Conservation (phyloP, 2,888 invertebrate genomes). For the Phaonia tiefii region DNA sequence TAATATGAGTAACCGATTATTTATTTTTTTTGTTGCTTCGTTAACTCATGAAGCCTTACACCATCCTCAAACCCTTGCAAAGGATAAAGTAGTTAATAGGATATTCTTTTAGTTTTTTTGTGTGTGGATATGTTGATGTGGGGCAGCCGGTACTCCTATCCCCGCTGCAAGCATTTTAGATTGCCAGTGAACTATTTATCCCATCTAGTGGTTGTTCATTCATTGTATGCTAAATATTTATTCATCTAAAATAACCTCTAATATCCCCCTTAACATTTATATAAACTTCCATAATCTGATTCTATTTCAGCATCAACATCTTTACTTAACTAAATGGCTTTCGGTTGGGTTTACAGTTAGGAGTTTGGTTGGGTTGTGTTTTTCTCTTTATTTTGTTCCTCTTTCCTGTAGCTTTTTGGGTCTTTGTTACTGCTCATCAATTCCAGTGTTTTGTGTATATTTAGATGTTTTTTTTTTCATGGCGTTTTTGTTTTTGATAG, state of each 20-base stretch:
- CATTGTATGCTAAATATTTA: slow-evolving; percentile 29
- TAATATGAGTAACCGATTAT: too few relatives aligned
- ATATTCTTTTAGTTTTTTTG: neutral
- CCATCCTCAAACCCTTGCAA: slow-evolving; percentile 1
- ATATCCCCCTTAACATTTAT: slow-evolving; percentile 57
- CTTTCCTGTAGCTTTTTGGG: slow-evolving; percentile 3
- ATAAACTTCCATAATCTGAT: slow-evolving; percentile 56
- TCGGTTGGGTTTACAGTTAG: slow-evolving; percentile 35
- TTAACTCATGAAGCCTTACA: neutral
- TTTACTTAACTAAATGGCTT: slow-evolving; percentile 38
- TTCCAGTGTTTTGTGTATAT: slow-evolving; percentile 39
- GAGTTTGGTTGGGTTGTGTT: slow-evolving; percentile 10
- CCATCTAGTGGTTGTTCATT: neutral
- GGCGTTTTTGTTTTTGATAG: neutral
- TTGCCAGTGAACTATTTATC: slow-evolving; percentile 20
- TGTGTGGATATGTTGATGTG: neutral
- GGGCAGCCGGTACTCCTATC: neutral
- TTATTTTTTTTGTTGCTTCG: neutral
- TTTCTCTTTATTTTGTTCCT: neutral
- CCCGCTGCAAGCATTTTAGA: neutral
- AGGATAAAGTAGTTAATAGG: neutral
- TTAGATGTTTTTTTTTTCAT: slow-evolving; percentile 30
- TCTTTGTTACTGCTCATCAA: slow-evolving; percentile 36
- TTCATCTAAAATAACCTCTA: slow-evolving; percentile 46
- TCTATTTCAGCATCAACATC: slow-evolving; percentile 27